These are phyloP conservation scores for Zosterops japonicus DNA, from an alignment of 2,113 vertebrate species.

Conservation along the genomic window DNA sequence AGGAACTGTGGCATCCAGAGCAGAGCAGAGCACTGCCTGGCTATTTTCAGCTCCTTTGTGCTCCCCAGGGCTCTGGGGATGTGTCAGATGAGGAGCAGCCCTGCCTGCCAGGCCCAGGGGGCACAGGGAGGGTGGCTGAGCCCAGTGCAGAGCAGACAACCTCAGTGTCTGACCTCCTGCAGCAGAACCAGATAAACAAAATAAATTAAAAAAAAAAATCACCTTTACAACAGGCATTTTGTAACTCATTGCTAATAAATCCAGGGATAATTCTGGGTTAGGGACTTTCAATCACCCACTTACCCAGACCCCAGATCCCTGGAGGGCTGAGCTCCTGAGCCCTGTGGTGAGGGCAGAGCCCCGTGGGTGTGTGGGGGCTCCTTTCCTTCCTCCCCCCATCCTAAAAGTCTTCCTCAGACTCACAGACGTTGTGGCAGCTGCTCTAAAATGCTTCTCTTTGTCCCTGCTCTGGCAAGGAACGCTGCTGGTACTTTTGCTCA, in stretches of 20 bases:
- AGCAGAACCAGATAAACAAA: background rate
- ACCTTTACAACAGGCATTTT: background rate
- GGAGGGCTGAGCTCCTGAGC: background rate
- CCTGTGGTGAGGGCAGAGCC: background rate
- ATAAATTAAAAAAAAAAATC: background rate
- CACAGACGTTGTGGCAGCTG: background rate
- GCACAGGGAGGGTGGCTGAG: background rate
- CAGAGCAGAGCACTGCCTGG: background rate
- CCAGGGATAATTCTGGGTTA: background rate
- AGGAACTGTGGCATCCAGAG: background rate
- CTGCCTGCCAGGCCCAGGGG: background rate
- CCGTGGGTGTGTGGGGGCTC: background rate
- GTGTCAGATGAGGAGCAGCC: background rate
- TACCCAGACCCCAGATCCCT: rapidly evolving
- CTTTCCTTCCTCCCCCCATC: background rate
- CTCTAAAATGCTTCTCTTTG: background rate
- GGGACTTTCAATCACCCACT: background rate
- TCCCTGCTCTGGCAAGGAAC: background rate
- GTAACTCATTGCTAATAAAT: background rate
- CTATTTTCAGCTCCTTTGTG: constrained; percentile 8
- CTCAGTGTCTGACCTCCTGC: no score
- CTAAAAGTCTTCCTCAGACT: background rate
- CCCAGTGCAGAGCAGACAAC: background rate
- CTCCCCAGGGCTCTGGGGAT: background rate
- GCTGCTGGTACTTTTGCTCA: background rate